Evolutionary conservation across 2,797 vertebrate species (phyloP).

Genomic region (Onychomys arenicola): DNA sequence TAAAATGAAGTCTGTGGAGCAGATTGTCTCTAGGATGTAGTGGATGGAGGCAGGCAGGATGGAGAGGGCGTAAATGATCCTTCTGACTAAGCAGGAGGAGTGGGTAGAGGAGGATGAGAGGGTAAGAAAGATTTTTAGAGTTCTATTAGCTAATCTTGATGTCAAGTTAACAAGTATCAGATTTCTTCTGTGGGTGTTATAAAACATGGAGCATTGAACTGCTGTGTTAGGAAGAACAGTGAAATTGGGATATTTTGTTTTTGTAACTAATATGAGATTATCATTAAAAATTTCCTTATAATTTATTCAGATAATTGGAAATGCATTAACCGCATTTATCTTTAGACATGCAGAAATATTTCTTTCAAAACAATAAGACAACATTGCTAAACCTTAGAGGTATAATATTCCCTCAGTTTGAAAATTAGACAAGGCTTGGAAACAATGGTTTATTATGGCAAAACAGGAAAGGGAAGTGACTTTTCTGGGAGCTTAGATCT

Average conservation of each 20-base stretch:
- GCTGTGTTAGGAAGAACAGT: slow-evolving; percentile 20
- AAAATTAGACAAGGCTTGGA: slow-evolving; percentile 46
- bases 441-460: not conserved
- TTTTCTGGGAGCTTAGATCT: not conserved
- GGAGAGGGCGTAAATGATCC: not conserved
- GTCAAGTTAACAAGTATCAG: not conserved
- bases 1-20: not conserved
- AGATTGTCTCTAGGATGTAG: not conserved
- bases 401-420: slow-evolving; percentile 14
- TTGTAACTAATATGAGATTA: slow-evolving; percentile 21
- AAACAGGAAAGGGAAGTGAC: not conserved
- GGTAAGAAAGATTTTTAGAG: slow-evolving; percentile 15
- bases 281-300: not conserved
- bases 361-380: slow-evolving; percentile 23
- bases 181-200: not conserved
- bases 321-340: slow-evolving; percentile 6
- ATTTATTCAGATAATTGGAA: slow-evolving; percentile 24
- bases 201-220: not conserved
- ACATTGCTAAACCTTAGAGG: slow-evolving; percentile 3
- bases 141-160: not conserved
- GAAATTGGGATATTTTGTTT: slow-evolving; percentile 56
- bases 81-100: not conserved
- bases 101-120: not conserved
- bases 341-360: not conserved
- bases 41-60: not conserved